Base-by-base conservation (phyloP, 2,888 invertebrate genomes). In the Octonoba sinensis region DNA sequence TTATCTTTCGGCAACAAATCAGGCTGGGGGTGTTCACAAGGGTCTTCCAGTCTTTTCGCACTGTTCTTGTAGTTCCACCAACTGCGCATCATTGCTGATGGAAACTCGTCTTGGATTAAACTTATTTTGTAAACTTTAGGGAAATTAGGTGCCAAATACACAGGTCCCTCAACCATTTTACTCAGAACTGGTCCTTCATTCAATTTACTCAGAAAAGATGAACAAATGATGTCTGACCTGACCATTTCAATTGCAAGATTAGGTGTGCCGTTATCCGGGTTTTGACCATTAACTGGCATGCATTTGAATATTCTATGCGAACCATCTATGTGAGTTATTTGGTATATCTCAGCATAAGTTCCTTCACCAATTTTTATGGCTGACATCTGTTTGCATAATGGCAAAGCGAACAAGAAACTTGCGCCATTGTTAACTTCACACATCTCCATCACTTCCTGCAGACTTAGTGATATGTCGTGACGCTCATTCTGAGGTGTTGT, bases 51-150 rank as follows among this genome's bases (percentile, higher is more conserved):
- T 47, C 70, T 57, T 22, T 70, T 47, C 0, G 47, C 46, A 18
- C 70, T 59, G 44, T 47, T 70, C n/a, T 59, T 57, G 6, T 59
- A 70, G n/a, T 57, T 47, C 70, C 70, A 70, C 70, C 70, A 70
- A 3, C 57, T 24, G 47, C 12, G 57, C 59, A 57, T 59, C 47
- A 70, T 36, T 16, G 22, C 16, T n/a, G 57, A 46, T 6, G 70
- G 70, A 70, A 70, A 70, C n/a, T 18, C 16, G 47, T 51, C 62
- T 18, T 47, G 12, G 11, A 62, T 57, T 15, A 62, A 27, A 62
- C 36, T n/a, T 54, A 54, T 18, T 36, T 51, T 71, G 71, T 71
- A 71, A 60, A 60, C 59, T 27, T 24, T 49, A 1, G 71, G 71
- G 27, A 60, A 71, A 24, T 71, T 71, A 0, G 71, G 71, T 15